phyloP scores from a whole-genome alignment of 2,797 vertebrate species.

The Notolepis coatsorum region DNA sequence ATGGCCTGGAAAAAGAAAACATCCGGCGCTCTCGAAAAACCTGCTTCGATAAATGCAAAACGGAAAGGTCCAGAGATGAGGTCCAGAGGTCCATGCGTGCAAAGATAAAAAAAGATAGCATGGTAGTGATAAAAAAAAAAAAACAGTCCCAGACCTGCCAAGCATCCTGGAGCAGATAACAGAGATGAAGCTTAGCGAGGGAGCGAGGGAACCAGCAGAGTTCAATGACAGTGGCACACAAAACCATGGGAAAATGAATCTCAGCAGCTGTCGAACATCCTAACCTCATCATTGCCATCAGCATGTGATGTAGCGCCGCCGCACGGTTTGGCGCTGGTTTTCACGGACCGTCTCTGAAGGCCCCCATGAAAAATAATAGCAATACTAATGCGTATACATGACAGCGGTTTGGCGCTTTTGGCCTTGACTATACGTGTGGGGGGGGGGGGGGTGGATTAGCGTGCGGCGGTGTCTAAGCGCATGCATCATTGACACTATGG shows the following conservation, averaged over 20 bases:
- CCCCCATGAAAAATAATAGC: conserved; percentile 39
- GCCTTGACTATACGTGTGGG: no score
- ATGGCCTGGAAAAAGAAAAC: no score
- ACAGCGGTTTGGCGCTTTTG: conserved; percentile 34
- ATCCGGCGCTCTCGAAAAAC: conserved; percentile 43
- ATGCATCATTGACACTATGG: conserved; percentile 66
- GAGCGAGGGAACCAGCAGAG: not conserved
- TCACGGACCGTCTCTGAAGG: conserved; percentile 6
- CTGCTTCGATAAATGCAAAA: no score
- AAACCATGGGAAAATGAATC: conserved; percentile 46
- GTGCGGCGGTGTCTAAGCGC: conserved; percentile 35
- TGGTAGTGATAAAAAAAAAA: conserved; percentile 17
- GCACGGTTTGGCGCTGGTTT: conserved; percentile 29
- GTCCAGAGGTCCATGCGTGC: no score
- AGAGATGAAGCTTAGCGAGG: conserved; percentile 8
- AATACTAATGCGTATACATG: conserved; percentile 43
- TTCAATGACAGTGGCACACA: conserved; percentile 60
- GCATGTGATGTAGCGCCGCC: conserved; percentile 38
- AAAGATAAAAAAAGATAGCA: no score
- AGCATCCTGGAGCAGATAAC: conserved; percentile 29
- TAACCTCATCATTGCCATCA: no score
- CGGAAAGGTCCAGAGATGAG: no score
- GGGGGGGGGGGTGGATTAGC: conserved; percentile 55
- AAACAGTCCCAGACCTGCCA: conserved; percentile 31
- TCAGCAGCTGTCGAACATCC: conserved; percentile 35